Evolutionary conservation across 2,888 invertebrate genomes (phyloP), one percentile per base, ranked within the genome.

Genomic region (Aromia moschata): DNA sequence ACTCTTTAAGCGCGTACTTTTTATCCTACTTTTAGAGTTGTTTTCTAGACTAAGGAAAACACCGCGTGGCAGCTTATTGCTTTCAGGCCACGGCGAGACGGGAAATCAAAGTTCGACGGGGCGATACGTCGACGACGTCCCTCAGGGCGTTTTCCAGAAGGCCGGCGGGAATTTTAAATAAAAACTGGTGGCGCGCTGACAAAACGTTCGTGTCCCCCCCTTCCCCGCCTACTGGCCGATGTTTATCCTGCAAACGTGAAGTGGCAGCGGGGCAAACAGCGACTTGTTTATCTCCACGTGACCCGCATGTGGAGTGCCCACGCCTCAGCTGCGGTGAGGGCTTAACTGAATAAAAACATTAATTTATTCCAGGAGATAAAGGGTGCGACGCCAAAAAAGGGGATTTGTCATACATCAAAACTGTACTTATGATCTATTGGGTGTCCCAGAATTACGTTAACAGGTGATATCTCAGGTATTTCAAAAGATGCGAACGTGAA

Each of bases 281-380:
- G 60, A 55, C 38, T 58, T 58, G 63, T 64, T 63, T 64, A 60
- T 56, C 58, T 45, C 16, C 41, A 52, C 58, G 60, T 60, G 60
- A 60, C 60, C 36, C 37, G 57, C 55, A 60, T 38, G 15, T 18
- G 33, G 1, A 2, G 5, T 17, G 11, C 16, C 16, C 33, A 5
- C 36, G 15, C 33, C 10, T 33, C 5, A 11, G n/a, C n/a, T n/a
- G n/a, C n/a, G n/a, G n/a, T n/a, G n/a, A 14, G n/a, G 7, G n/a
- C 9, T 43, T 20, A 12, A 43, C 7, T 11, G 11, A 43, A 43
- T 5, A 20, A 20, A 10, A 41, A 17, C n/a, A 2, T 20, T 17
- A 41, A 25, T 33, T n/a, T 11, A 25, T 25, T 25, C 7, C 4
- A 5, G 25, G 7, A 25, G 7, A 25, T 25, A 25, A 25, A 25